Evolutionary conservation across 2,797 vertebrate genomes (phyloP), one percentile per base, ranked within the genome.

Genomic region (Sebastes glaucus): DNA sequence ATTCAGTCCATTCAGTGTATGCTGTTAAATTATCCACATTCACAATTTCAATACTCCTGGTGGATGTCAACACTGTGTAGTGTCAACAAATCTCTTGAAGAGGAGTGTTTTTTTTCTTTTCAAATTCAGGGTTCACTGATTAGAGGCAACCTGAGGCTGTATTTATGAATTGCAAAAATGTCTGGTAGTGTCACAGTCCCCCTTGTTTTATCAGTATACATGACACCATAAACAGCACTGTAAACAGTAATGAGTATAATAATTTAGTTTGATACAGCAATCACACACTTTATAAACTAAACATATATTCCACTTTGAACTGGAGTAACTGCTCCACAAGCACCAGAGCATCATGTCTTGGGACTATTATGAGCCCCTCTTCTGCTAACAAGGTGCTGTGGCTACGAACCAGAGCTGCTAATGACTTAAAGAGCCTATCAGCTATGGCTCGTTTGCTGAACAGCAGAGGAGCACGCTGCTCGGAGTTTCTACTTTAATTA

Each of bases 351-450:
- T 70, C 65, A 78, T 61, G 82, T 85, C 46, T 38, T 32, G 73
- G 84, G 86, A 88, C 76, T 80, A 74, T 77, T 81, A 76, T 28
- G 69, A 78, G 65, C 46, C 64, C 65, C 71, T 73, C 76, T 27
- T 84, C 71, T 90, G 84, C 95, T 96, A 96, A 95, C 96, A 96
- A 96, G 94, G 91, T 94, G 93, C 91, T 95, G 95, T 94, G 92
- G 78, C 75, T 95, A 94, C 94, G 92, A 95, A 96, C 96, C 96
- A 96, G 93, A 95, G 95, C 96, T 94, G 92, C 94, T 97, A 97
- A 98, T 98, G 97, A 97, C 96, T 97, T 96, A 97, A 95, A 97
- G 95, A 96, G 96, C 96, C 94, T 96, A 97, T 98, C 96, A 97
- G 97, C 97, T 96, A 96, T 94, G 97, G 96, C 97, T 98, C 96